Conservation (phyloP, 2,797 vertebrate species). For the Cynodonichthys magdalenae region DNA sequence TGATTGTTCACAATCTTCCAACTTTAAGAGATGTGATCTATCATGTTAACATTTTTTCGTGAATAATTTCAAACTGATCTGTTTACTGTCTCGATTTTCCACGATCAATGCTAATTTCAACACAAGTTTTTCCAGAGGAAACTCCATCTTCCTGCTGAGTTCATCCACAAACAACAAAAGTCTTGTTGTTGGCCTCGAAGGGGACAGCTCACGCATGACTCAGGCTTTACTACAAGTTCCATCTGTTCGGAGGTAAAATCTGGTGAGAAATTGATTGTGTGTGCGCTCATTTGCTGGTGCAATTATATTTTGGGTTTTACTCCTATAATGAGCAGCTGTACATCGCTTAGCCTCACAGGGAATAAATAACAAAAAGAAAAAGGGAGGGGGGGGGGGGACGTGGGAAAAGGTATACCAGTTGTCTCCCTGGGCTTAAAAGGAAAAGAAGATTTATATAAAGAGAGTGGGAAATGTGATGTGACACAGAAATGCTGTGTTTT, state of each 20-base stretch:
- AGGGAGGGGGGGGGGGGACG: conserved; percentile 13
- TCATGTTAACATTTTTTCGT: no score
- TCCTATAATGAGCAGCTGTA: conserved; percentile 55
- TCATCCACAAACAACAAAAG: conserved; percentile 60
- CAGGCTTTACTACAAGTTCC: conserved; percentile 40
- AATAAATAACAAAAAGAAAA: conserved; percentile 5
- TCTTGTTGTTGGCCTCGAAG: conserved; percentile 33
- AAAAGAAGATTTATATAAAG: conserved; percentile 1
- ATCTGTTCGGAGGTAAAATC: conserved; percentile 51
- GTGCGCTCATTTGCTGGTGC: conserved; percentile 19
- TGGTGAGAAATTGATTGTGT: conserved; percentile 19
- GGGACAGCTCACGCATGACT: conserved; percentile 45
- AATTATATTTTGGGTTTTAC: conserved; percentile 50
- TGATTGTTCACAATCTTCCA: no score
- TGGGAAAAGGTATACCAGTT: conserved; percentile 19
- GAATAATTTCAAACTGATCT: neutral
- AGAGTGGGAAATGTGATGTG: neutral
- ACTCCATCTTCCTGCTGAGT: conserved; percentile 59
- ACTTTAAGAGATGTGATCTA: neutral
- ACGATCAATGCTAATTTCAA: conserved; percentile 31
- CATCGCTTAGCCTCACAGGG: conserved; percentile 36
- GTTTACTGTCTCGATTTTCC: neutral
- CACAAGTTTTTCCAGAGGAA: conserved; percentile 56
- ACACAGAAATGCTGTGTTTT: conserved; percentile 8
- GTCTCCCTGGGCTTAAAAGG: conserved; percentile 1